Percentiles rank a stretch among this genome's conserved stretches.
Evolutionary conservation across 2,797 vertebrate genomes (phyloP).

Genomic region (Cynodonichthys magdalenae): DNA sequence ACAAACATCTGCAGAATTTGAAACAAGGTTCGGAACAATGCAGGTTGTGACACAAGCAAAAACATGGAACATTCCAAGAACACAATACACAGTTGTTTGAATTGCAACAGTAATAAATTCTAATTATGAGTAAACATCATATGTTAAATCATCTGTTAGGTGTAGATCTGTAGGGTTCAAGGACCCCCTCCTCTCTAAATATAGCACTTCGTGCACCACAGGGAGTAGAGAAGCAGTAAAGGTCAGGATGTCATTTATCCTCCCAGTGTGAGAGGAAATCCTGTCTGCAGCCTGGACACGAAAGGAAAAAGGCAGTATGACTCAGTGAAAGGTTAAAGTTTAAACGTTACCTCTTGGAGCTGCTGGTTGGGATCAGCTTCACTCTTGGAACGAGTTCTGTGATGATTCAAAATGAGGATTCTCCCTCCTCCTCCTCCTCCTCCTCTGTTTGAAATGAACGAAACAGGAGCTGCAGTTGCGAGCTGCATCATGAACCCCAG

Average conservation of each 20-base stretch:
- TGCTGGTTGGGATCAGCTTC: conserved; percentile 19
- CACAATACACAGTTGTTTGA: too few species aligned
- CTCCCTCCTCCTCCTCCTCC: background rate
- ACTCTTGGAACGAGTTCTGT: conserved; percentile 3
- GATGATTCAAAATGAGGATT: conserved; percentile 12
- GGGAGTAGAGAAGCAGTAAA: conserved; percentile 50
- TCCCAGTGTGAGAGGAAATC: conserved; percentile 66
- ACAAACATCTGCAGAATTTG: conserved; percentile 6
- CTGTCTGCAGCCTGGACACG: conserved; percentile 42
- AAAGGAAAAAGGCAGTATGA: conserved; percentile 53
- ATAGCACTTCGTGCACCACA: conserved; percentile 28
- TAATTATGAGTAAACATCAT: too few species aligned
- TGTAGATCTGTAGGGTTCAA: conserved; percentile 14
- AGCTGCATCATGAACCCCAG: background rate
- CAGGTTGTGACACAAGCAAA: background rate
- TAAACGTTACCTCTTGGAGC: conserved; percentile 29
- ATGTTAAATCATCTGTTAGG: background rate
- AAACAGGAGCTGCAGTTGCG: background rate
- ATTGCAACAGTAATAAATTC: too few species aligned
- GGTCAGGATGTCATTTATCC: conserved; percentile 70
- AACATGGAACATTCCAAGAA: too few species aligned
- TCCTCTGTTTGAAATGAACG: background rate
- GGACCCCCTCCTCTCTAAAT: conserved; percentile 36
- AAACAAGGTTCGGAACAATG: background rate
- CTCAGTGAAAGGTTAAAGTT: conserved; percentile 60